Evolutionary conservation across 2,888 invertebrate species (phyloP).

Genomic region (Hemithea aestivaria): DNA sequence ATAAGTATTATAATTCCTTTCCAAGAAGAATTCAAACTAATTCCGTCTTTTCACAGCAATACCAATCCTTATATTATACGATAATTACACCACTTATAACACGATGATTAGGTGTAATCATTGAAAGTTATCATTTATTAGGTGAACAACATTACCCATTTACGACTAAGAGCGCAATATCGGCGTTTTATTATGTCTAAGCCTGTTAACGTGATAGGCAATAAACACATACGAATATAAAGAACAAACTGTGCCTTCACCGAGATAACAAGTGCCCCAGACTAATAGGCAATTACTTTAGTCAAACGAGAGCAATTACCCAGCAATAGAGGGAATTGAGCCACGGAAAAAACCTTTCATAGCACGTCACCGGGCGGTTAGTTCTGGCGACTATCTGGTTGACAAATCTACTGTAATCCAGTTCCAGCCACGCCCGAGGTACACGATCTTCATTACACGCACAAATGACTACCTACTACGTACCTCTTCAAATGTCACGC

Average conservation of each 20-base stretch:
- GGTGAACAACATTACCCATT: too few species aligned
- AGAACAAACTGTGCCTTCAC: slow-evolving; percentile 35
- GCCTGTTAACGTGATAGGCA: too few species aligned
- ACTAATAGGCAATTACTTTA: slow-evolving; percentile 37
- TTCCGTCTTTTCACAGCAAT: too few species aligned
- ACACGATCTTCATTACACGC: slow-evolving; percentile 54
- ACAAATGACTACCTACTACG: slow-evolving; percentile 40
- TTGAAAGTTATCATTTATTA: too few species aligned
- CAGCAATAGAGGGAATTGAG: slow-evolving; percentile 39
- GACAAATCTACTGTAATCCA: slow-evolving; percentile 44
- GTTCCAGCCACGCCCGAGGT: slow-evolving; percentile 43
- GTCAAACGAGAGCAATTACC: slow-evolving; percentile 46
- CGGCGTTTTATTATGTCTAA: too few species aligned
- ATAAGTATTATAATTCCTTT: too few species aligned
- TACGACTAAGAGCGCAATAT: too few species aligned
- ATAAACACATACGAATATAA: background rate
- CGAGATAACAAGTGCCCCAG: slow-evolving; percentile 33
- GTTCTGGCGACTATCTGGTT: slow-evolving; percentile 41
- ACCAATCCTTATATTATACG: too few species aligned
- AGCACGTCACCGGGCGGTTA: slow-evolving; percentile 38
- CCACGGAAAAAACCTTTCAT: slow-evolving; percentile 36
- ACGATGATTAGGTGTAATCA: too few species aligned
- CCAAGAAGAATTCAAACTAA: too few species aligned
- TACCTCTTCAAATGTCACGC: slow-evolving; percentile 42
- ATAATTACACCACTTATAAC: too few species aligned